Evolutionary conservation across 2,888 invertebrate species (phyloP).

Genomic region (Napeogenes inachia): DNA sequence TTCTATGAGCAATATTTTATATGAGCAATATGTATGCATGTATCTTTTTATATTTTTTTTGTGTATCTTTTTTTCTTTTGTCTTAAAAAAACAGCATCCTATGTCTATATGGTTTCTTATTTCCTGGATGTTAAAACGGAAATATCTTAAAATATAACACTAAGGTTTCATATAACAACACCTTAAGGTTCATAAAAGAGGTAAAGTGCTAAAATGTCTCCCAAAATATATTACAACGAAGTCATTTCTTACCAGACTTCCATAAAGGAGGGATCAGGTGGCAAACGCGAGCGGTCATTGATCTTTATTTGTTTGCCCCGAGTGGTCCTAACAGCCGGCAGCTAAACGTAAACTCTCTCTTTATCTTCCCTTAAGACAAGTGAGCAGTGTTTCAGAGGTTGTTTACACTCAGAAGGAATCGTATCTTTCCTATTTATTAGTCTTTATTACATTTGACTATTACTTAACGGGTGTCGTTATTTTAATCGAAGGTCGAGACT

Average conservation of each 20-base stretch:
- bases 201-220: not conserved
- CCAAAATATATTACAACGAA: constrained; percentile 8
- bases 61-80: too few species aligned
- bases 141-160: not conserved
- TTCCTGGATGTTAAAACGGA: constrained; percentile 4
- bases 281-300: constrained; percentile 51
- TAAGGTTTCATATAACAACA: constrained; percentile 7
- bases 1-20: too few species aligned
- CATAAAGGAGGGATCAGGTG: constrained; percentile 44
- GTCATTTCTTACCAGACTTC: constrained; percentile 13
- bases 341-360: constrained; percentile 45
- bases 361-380: constrained; percentile 48
- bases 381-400: constrained; percentile 38
- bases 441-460: constrained; percentile 15
- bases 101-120: not conserved
- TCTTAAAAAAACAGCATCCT: not conserved
- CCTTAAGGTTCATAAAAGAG: not conserved
- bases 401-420: constrained; percentile 38
- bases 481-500: not conserved
- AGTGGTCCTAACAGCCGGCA: constrained; percentile 36
- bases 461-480: not conserved
- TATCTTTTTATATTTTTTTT: too few species aligned
- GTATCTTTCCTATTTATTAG: constrained; percentile 12
- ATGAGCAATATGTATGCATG: too few species aligned
- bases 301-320: constrained; percentile 59